These are phyloP conservation scores for Tragopan temminckii DNA, from an alignment of 2,797 vertebrate species.

Conservation along the genomic window DNA sequence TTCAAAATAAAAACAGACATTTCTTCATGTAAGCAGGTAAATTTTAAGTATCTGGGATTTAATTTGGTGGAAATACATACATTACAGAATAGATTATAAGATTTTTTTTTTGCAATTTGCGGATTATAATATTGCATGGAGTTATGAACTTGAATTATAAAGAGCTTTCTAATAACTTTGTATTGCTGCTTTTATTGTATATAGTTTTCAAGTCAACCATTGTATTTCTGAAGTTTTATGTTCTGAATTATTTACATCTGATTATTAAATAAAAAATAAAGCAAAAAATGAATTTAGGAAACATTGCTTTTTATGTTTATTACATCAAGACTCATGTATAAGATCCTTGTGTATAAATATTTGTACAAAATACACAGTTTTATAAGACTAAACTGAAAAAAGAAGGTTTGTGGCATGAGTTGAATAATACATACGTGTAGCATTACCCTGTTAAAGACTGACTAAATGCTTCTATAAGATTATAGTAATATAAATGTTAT, in stretches of 20 bases:
- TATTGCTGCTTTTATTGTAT: background rate
- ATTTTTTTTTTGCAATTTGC: background rate
- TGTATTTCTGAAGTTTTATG: background rate
- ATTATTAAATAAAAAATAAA: background rate
- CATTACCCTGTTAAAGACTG: background rate
- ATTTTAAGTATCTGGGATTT: background rate
- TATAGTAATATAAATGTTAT: background rate
- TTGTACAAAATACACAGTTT: background rate
- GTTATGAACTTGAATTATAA: background rate
- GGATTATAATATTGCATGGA: background rate
- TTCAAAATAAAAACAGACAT: background rate
- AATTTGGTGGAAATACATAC: rapidly evolving
- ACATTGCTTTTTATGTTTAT: background rate
- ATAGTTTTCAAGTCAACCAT: background rate
- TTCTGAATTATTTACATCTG: background rate
- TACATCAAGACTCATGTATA: background rate
- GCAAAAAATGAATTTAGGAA: background rate
- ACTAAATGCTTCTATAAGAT: background rate
- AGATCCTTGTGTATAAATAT: background rate
- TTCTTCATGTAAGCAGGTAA: background rate
- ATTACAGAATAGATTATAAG: background rate
- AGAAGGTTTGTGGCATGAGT: background rate
- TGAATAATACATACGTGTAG: background rate
- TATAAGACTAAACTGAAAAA: background rate
- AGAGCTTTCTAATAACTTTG: background rate